phyloP scores from a whole-genome alignment of 2,888 invertebrate species.

The Lithophane ornitopus region DNA sequence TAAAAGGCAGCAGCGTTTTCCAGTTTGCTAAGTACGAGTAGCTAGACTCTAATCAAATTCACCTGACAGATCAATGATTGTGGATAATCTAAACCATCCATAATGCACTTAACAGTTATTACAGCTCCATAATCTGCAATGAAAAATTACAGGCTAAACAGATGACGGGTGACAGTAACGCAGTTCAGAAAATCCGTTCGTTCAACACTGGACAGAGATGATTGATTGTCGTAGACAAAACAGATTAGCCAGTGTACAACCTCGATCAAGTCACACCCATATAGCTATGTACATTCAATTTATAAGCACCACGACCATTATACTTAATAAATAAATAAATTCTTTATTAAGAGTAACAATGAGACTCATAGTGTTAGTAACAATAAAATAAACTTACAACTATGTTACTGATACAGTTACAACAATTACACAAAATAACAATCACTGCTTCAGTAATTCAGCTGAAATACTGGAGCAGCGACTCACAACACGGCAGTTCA shows the following conservation, averaged over 20 bases:
- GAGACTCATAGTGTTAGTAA: too few relatives aligned
- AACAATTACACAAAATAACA: too few relatives aligned
- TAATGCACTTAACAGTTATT: background rate
- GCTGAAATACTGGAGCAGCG: too few relatives aligned
- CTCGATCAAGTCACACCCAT: background rate
- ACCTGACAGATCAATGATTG: background rate
- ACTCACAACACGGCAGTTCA: too few relatives aligned
- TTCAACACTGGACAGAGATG: constrained; percentile 5
- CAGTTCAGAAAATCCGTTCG: constrained; percentile 22
- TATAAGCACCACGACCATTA: background rate
- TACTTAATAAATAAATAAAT: too few relatives aligned
- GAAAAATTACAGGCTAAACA: constrained; percentile 26
- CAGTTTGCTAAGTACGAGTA: background rate
- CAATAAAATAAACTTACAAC: too few relatives aligned
- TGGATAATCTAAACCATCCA: background rate
- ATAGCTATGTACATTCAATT: background rate
- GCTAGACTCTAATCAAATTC: background rate
- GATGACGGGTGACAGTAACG: constrained; percentile 10
- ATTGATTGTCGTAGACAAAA: constrained; percentile 19
- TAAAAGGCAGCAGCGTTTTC: too few relatives aligned
- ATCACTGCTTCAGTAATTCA: too few relatives aligned
- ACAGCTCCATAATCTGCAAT: constrained; percentile 15
- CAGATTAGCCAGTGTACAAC: constrained; percentile 10
- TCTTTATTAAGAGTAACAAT: too few relatives aligned
- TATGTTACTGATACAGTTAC: too few relatives aligned